Conservation (phyloP, 2,113 vertebrate species). For the Alaudala cheleensis region DNA sequence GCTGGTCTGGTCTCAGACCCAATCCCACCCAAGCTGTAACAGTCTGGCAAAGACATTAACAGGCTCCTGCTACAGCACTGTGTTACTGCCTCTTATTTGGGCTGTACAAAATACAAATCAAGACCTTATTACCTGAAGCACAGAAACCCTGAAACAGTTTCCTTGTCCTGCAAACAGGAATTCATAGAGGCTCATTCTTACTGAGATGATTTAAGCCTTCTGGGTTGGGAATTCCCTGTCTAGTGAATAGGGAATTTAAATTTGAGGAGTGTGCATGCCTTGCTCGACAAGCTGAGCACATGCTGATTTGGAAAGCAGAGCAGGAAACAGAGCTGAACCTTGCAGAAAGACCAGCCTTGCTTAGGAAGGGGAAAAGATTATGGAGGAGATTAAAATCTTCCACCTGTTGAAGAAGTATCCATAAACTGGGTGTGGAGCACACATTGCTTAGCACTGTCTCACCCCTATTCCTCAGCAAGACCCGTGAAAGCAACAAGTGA, state of each 20-base stretch:
- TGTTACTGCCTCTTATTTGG: neutral
- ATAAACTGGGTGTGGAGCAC: neutral
- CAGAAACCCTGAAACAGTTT: neutral
- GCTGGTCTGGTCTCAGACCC: neutral
- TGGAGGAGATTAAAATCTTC: neutral
- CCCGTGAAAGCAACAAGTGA: neutral
- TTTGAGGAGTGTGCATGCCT: neutral
- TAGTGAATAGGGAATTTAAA: neutral
- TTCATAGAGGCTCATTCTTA: neutral
- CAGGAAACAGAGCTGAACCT: neutral
- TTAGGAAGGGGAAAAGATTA: neutral
- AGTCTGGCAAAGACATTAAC: slow-evolving; percentile 13
- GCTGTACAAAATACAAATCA: neutral
- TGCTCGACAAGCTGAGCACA: neutral
- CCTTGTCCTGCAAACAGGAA: neutral
- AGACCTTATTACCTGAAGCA: neutral
- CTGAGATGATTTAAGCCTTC: neutral
- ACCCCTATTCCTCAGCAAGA: neutral
- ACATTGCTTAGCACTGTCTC: neutral
- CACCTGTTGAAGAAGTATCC: neutral
- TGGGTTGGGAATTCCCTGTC: neutral
- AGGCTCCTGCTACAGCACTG: neutral
- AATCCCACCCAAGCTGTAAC: slow-evolving; percentile 19
- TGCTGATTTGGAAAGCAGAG: neutral
- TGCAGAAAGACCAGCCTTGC: neutral